Evolutionary conservation across 2,797 vertebrate genomes (phyloP).

Genomic region (Rhynchonycteris naso): DNA sequence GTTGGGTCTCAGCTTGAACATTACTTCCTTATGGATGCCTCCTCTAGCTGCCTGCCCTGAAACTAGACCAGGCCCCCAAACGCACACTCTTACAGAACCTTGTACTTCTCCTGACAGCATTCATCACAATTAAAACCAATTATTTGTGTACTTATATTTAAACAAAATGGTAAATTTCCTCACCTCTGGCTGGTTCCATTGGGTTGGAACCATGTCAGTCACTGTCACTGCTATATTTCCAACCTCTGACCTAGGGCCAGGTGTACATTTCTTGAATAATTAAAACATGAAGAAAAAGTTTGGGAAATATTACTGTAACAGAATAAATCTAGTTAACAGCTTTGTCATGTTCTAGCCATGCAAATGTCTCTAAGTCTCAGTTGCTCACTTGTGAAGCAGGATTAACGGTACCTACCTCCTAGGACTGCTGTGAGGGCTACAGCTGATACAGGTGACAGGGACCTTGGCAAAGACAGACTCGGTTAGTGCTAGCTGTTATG

Average conservation of each 20-base stretch:
- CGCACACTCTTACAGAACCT: background rate
- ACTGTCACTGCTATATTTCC: background rate
- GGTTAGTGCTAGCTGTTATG: background rate
- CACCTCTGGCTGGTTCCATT: background rate
- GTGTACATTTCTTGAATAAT: background rate
- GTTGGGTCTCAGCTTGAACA: background rate
- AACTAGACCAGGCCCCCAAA: background rate
- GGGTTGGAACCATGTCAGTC: background rate
- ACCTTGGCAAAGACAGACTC: background rate
- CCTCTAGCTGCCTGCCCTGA: background rate
- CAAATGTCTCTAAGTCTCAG: background rate
- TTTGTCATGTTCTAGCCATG: background rate
- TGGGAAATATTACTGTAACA: background rate
- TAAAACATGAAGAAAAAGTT: background rate
- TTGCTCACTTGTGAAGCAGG: background rate
- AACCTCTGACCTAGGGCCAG: background rate
- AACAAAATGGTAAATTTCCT: background rate
- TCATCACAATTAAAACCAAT: background rate
- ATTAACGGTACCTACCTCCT: background rate
- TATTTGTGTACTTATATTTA: background rate
- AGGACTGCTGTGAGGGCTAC: background rate
- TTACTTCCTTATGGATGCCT: background rate
- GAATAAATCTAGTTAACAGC: background rate
- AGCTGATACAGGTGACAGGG: background rate
- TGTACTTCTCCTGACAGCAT: background rate